Conservation (phyloP, 2,888 invertebrate genomes). For the Bembecia ichneumoniformis region DNA sequence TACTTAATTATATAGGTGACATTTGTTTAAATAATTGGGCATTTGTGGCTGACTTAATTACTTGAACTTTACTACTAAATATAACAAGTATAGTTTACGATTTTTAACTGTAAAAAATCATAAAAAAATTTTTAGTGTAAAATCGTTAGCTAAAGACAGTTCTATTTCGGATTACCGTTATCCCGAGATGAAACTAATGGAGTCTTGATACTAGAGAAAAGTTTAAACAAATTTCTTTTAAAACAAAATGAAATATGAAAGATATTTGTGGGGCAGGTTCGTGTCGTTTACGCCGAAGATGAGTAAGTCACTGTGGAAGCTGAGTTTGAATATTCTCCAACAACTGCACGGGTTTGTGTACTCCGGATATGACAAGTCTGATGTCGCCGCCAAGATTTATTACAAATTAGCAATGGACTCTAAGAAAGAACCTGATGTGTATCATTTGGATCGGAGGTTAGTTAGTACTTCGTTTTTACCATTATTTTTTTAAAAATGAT, state of each 20-base stretch:
- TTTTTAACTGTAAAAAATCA: too few relatives aligned
- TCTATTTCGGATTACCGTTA: too few relatives aligned
- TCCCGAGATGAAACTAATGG: too few relatives aligned
- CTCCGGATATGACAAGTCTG: constrained; percentile 48
- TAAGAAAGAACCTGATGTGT: constrained; percentile 39
- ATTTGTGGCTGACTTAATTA: too few relatives aligned
- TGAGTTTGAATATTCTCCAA: constrained; percentile 46
- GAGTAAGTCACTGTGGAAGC: constrained; percentile 72
- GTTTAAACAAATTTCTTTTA: background rate
- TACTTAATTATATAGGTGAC: too few relatives aligned
- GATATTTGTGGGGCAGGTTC: constrained; percentile 61
- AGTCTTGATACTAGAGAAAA: background rate
- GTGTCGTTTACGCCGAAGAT: constrained; percentile 79
- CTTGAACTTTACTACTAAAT: too few relatives aligned
- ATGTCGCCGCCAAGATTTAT: constrained; percentile 48
- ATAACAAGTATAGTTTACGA: too few relatives aligned
- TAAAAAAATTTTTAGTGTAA: too few relatives aligned
- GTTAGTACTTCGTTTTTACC: constrained; percentile 16
- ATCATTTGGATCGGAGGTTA: constrained; percentile 49
- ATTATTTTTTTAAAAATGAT: too few relatives aligned
- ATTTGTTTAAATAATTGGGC: too few relatives aligned
- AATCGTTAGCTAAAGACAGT: too few relatives aligned
- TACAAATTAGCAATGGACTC: constrained; percentile 55
- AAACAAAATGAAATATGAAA: background rate
- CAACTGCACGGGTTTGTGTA: constrained; percentile 62